phyloP scores from a whole-genome alignment of 2,797 vertebrate genomes.

The Peromyscus aztecus region DNA sequence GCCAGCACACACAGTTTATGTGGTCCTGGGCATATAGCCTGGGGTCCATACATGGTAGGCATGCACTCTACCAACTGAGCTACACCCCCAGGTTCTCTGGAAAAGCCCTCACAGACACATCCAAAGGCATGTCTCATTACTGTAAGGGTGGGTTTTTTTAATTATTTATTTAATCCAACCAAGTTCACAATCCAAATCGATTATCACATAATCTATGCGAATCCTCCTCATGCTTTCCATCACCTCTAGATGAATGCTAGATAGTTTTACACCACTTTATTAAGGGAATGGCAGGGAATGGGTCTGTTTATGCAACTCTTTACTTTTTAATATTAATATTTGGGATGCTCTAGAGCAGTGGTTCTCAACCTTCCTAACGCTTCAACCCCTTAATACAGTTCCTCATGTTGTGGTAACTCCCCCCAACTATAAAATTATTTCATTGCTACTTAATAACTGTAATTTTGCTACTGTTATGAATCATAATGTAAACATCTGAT shows the following conservation, averaged over 20 bases:
- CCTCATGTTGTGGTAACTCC: neutral
- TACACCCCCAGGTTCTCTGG: no score
- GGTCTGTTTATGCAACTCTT: neutral
- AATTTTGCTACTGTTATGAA: neutral
- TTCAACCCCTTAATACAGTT: neutral
- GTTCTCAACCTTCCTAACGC: neutral
- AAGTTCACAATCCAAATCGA: neutral
- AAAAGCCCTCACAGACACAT: neutral
- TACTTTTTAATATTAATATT: neutral
- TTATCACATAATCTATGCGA: neutral
- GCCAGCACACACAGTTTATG: neutral
- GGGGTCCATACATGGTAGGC: neutral
- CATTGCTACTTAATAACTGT: no score
- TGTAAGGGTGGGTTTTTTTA: neutral
- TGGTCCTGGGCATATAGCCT: neutral
- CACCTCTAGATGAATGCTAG: neutral
- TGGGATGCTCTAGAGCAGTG: no score
- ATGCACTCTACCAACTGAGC: neutral
- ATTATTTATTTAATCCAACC: neutral
- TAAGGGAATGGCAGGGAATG: neutral
- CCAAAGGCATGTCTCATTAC: neutral
- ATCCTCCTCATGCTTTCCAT: neutral
- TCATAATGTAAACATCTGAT: neutral
- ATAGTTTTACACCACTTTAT: no score
- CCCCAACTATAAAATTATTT: neutral